phyloP scores from a whole-genome alignment of 2,113 vertebrate species.

The Sinocyclocheilus anshuiensis region DNA sequence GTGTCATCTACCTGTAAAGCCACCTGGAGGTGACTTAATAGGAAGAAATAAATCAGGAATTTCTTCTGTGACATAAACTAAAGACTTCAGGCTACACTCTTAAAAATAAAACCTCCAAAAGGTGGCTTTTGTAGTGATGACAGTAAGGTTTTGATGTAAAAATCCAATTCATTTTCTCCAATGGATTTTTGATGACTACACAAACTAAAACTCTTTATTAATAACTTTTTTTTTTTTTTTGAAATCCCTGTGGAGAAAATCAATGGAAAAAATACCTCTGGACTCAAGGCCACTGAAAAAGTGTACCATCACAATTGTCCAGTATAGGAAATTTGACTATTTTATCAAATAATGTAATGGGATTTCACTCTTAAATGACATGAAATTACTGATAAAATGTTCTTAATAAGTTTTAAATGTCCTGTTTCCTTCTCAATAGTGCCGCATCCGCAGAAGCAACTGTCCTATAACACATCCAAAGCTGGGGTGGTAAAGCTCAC shows the following conservation, averaged over 20 bases:
- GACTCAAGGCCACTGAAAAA: neutral
- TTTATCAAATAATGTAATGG: neutral
- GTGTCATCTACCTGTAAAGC: neutral
- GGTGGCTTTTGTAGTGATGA: neutral
- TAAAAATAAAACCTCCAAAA: neutral
- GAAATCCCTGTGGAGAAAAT: neutral
- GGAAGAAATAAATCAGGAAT: neutral
- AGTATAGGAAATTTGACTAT: neutral
- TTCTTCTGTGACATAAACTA: neutral
- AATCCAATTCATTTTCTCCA: neutral
- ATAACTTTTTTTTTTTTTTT: neutral
- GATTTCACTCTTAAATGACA: neutral
- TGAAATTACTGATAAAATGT: neutral
- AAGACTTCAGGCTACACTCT: neutral
- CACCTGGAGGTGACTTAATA: neutral
- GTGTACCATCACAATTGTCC: neutral
- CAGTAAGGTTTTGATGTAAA: neutral
- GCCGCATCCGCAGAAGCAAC: conserved; percentile 82
- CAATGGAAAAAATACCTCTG: neutral
- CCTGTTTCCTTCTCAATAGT: conserved; percentile 61
- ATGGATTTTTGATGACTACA: neutral
- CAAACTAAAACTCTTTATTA: neutral
- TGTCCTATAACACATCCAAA: conserved; percentile 80
- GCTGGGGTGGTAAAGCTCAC: conserved; percentile 80
- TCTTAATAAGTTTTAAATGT: neutral